Evolutionary conservation across 1,140 invertebrate genomes (phyloP).

Genomic region (Brachionus asplanchnoidis): DNA sequence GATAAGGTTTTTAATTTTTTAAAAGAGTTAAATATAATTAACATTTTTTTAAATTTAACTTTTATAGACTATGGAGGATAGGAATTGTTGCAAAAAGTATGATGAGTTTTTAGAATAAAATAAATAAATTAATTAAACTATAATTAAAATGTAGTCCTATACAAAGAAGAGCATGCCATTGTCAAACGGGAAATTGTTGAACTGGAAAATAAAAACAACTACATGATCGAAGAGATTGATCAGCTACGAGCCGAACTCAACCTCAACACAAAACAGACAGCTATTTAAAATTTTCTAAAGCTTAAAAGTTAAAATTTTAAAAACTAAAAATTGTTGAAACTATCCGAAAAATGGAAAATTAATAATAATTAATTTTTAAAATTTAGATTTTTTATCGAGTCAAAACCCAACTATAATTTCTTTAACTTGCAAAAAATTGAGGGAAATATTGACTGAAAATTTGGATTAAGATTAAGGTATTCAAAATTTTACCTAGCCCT

Average conservation of each 20-base stretch:
- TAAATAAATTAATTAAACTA: background rate
- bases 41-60: background rate
- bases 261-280: background rate
- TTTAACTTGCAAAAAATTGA: too few relatives aligned
- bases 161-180: background rate
- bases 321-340: background rate
- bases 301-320: background rate
- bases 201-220: background rate
- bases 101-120: background rate
- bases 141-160: background rate
- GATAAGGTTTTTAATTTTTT: background rate
- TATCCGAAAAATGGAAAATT: too few relatives aligned
- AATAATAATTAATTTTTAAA: too few relatives aligned
- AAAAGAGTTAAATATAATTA: background rate
- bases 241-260: background rate
- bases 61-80: background rate
- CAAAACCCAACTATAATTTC: too few relatives aligned
- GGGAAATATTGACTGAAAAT: too few relatives aligned
- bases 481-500: too few relatives aligned
- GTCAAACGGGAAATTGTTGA: background rate
- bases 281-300: background rate
- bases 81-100: background rate
- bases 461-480: too few relatives aligned
- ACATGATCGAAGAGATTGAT: background rate
- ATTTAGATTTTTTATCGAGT: too few relatives aligned